Evolutionary conservation across 2,113 vertebrate genomes (phyloP).

Genomic region (Malurus cyaneus): DNA sequence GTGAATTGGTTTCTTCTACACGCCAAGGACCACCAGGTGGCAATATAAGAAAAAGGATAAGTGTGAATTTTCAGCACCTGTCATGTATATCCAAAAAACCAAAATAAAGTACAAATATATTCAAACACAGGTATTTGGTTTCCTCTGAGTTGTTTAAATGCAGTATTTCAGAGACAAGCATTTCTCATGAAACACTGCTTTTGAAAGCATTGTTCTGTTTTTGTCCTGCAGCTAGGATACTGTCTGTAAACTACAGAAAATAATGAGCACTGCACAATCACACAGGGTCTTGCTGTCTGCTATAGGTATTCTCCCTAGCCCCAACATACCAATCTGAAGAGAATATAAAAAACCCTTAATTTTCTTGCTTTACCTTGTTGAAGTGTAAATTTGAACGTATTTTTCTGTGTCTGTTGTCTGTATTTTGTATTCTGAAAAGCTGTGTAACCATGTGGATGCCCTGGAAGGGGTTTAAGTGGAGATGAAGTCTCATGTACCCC

Average conservation of each 20-base stretch:
- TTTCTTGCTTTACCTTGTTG: background rate
- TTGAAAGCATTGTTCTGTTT: background rate
- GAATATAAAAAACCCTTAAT: background rate
- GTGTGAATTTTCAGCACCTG: background rate
- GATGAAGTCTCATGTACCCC: background rate
- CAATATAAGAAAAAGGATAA: conserved; percentile 52
- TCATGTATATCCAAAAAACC: background rate
- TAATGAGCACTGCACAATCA: background rate
- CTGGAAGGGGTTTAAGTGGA: background rate
- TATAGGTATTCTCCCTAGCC: background rate
- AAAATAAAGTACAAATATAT: background rate
- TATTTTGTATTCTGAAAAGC: background rate
- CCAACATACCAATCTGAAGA: background rate
- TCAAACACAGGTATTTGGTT: background rate
- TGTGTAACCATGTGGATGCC: background rate
- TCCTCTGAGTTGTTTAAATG: background rate
- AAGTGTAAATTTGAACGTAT: background rate
- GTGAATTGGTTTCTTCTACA: background rate
- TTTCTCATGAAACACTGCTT: background rate
- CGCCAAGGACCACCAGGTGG: conserved; percentile 48
- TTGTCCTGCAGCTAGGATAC: background rate
- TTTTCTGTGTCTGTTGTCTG: background rate
- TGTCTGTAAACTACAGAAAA: background rate
- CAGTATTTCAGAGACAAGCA: background rate
- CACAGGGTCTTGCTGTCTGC: background rate